Evolutionary conservation across 2,113 vertebrate species (phyloP), one percentile per base, ranked within the genome.

Genomic region (Falcunculus frontatus): DNA sequence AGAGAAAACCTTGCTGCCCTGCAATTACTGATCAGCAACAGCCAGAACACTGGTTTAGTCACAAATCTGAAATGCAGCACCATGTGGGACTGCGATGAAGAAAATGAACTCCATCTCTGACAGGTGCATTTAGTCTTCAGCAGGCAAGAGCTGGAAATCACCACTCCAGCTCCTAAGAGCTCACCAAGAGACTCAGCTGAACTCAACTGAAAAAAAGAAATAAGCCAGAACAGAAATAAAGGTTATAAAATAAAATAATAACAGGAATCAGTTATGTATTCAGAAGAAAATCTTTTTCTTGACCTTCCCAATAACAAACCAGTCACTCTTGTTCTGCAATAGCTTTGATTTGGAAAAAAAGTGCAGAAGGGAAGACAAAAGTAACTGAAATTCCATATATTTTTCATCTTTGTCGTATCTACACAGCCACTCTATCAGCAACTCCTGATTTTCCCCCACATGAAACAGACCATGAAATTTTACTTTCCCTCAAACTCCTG

Each of bases 361-460:
- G 33, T 64, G 21, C 37, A 64, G 76, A 75, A 70, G 10, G 39
- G 69, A 87, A 92, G 83, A 94, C 92, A 83, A 97, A 96, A 95
- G 79, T 64, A 95, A 88, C 76, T 78, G 49, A 81, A 96, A 90
- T 90, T 86, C 85, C 73, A 95, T 56, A 80, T 41, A 46, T 92
- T 95, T 88, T 90, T 96, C 79, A 94, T 86, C 59, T 91, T 65
- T 95, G 87, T 88, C 87, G 69, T 86, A 81, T 88, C 75, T 47
- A 86, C 52, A 55, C 64, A 96, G 76, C 10, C 68, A 74, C 52
- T 96, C 56, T 37, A 90, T 82, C 78, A 93, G 72, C 79, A 91
- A 22, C 41, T 84, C 49, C 59, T 86, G 56, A 29, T 69, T 86
- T 83, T 83, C 67, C 74, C 68, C 64, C 76, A 89, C 21, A 78